Conservation (phyloP, 92 coral and sea anemone species). For the Porites lobata region DNA sequence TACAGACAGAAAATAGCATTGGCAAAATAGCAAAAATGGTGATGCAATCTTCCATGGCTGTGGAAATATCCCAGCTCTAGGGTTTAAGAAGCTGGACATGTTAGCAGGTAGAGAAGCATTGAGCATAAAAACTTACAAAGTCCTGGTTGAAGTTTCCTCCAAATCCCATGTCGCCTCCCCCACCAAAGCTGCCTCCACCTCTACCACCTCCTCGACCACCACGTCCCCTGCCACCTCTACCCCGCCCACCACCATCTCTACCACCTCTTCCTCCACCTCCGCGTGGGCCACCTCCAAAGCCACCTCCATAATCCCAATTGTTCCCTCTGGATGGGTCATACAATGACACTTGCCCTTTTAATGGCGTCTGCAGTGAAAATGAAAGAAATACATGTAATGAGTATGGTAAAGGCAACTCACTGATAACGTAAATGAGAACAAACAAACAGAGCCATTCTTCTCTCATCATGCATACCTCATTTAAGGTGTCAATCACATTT, state of each 20-base stretch:
- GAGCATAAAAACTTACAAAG: slow-evolving; percentile 58
- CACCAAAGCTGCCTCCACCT: slow-evolving; percentile 68
- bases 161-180: slow-evolving; percentile 53
- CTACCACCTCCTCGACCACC: slow-evolving; percentile 71
- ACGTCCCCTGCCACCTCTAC: slow-evolving; percentile 63
- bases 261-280: slow-evolving; percentile 75
- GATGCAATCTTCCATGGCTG: too few species aligned
- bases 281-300: slow-evolving; percentile 74
- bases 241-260: slow-evolving; percentile 67
- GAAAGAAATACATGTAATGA: background rate
- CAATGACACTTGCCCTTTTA: slow-evolving; percentile 89
- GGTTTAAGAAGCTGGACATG: too few species aligned
- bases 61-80: too few species aligned
- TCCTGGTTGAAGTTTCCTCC: slow-evolving; percentile 78
- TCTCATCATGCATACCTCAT: slow-evolving; percentile 51
- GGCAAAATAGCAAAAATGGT: too few species aligned
- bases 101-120: background rate
- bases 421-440: background rate
- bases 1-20: too few species aligned
- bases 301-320: slow-evolving; percentile 85
- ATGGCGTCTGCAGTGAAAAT: slow-evolving; percentile 72
- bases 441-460: background rate
- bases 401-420: background rate
- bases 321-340: slow-evolving; percentile 80
- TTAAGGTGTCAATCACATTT: slow-evolving; percentile 41